Evolutionary conservation across 2,113 vertebrate genomes (phyloP).

Genomic region (Dasyurus viverrinus): DNA sequence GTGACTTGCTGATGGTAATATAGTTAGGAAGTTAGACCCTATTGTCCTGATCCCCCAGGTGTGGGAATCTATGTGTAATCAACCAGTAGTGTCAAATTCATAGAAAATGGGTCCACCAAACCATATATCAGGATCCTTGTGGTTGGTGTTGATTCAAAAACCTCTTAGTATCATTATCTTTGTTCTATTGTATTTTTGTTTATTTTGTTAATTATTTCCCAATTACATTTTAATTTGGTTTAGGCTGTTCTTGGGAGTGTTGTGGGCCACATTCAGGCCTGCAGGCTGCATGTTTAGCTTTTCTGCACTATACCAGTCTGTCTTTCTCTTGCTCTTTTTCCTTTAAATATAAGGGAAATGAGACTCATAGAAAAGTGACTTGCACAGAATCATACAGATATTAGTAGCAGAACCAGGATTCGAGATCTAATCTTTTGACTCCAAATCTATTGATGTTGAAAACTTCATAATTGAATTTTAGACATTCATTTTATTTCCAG

Average conservation of each 20-base stretch:
- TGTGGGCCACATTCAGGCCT: neutral
- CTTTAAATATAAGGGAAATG: neutral
- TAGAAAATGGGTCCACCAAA: neutral
- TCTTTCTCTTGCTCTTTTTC: neutral
- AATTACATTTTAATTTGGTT: neutral
- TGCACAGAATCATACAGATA: neutral
- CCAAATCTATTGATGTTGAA: neutral
- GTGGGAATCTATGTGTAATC: neutral
- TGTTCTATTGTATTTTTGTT: neutral
- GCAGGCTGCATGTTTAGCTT: neutral
- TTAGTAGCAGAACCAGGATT: neutral
- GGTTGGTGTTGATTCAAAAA: neutral
- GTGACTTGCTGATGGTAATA: neutral
- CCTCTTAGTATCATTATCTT: neutral
- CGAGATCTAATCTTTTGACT: neutral
- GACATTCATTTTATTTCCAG: neutral
- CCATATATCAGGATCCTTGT: neutral
- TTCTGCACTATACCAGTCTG: neutral
- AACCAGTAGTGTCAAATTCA: neutral
- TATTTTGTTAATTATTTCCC: neutral
- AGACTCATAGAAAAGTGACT: neutral
- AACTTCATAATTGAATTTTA: neutral
- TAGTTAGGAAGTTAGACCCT: neutral
- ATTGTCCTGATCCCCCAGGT: neutral
- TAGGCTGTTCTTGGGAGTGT: neutral